Conservation (phyloP, 1,140 invertebrate species). For the Pseudoatta argentina region DNA sequence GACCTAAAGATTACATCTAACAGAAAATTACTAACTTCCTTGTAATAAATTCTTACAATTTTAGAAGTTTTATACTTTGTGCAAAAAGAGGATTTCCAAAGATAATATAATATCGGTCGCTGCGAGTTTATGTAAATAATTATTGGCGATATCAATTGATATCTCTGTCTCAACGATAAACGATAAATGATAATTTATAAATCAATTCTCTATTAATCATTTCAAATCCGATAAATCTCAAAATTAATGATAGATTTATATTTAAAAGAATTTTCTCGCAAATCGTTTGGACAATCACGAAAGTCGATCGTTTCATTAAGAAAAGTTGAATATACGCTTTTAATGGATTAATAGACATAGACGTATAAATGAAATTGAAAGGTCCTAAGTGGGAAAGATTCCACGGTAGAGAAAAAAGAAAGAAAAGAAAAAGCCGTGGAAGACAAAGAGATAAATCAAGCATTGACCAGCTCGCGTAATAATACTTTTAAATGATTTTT, state of each 20-base stretch:
- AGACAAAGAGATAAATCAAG: slow-evolving; percentile 25
- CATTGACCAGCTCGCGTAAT: neutral
- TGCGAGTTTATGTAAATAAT: neutral
- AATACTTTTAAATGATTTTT: slow-evolving; percentile 22
- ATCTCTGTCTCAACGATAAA: neutral
- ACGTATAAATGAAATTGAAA: slow-evolving; percentile 12
- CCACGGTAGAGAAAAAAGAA: neutral
- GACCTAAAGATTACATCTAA: neutral
- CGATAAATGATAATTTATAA: neutral
- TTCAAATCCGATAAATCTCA: neutral
- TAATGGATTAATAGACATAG: neutral
- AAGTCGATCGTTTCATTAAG: neutral
- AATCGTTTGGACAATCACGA: neutral
- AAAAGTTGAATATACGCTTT: neutral
- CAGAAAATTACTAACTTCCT: neutral
- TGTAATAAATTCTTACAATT: neutral
- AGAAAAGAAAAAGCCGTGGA: neutral
- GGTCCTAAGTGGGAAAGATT: neutral
- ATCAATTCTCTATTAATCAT: neutral
- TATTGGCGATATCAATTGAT: neutral
- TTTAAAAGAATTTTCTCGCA: neutral
- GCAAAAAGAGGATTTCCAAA: no score
- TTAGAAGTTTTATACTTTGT: no score
- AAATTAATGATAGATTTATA: neutral
- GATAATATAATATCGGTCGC: slow-evolving; percentile 14